These are phyloP conservation scores for Pilophorus perplexus DNA, from an alignment of 2,888 invertebrate species.

Conservation along the genomic window DNA sequence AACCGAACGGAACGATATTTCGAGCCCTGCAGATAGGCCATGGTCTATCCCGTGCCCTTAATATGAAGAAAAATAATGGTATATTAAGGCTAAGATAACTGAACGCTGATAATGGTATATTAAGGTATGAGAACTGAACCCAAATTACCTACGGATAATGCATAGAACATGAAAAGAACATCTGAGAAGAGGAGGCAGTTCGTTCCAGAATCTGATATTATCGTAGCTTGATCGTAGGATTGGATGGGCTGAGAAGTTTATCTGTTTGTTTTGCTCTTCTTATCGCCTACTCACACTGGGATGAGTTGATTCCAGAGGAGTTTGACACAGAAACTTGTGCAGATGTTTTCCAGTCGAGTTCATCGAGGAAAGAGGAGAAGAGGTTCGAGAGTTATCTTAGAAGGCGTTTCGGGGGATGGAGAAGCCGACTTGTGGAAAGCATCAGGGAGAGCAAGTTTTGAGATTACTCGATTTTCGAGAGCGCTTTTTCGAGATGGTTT, in stretches of 20 bases:
- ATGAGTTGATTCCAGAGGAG: constrained; percentile 31
- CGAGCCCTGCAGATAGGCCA: too few species aligned
- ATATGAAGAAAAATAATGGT: too few species aligned
- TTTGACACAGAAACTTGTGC: constrained; percentile 31
- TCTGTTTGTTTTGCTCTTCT: constrained; percentile 34
- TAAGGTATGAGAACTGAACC: too few species aligned
- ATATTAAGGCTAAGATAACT: too few species aligned
- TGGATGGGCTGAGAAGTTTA: constrained; percentile 20
- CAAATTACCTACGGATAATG: too few species aligned
- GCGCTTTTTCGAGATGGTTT: constrained; percentile 19
- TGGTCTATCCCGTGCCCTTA: too few species aligned
- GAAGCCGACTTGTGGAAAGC: neutral
- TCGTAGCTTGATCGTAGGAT: too few species aligned
- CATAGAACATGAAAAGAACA: too few species aligned
- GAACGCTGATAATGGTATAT: too few species aligned
- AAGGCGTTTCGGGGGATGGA: neutral
- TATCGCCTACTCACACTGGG: constrained; percentile 31
- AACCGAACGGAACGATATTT: too few species aligned
- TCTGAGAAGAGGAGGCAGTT: too few species aligned
- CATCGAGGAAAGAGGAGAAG: constrained; percentile 24
- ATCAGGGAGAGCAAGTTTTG: constrained; percentile 2
- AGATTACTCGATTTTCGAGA: constrained; percentile 37
- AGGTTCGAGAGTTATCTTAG: constrained; percentile 18
- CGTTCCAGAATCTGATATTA: too few species aligned
- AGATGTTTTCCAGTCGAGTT: constrained; percentile 34